phyloP scores from a whole-genome alignment of 1,140 invertebrate species.

The Drosophila pseudoobscura region DNA sequence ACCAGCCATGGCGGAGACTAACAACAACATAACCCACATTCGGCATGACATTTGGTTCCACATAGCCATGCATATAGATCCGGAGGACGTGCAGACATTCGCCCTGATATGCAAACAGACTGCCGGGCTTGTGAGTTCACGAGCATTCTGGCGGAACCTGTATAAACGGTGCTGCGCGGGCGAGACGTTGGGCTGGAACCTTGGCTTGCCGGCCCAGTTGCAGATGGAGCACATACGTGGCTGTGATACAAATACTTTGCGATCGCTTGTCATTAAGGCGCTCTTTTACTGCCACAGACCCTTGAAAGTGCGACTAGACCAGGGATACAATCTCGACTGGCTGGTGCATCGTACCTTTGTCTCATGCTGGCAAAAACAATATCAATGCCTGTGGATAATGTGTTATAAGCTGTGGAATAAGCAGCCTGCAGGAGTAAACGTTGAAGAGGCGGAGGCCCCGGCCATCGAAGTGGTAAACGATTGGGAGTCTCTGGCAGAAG shows the following conservation, averaged over 20 bases:
- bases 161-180: slow-evolving; percentile 59
- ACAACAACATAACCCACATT: slow-evolving; percentile 27
- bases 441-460: not conserved
- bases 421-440: not conserved
- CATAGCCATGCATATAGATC: slow-evolving; percentile 64
- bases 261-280: slow-evolving; percentile 53
- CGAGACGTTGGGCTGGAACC: slow-evolving; percentile 45
- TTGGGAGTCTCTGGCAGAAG: slow-evolving; percentile 50
- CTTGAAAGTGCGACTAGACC: slow-evolving; percentile 47
- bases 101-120: slow-evolving; percentile 71
- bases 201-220: slow-evolving; percentile 57
- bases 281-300: slow-evolving; percentile 62
- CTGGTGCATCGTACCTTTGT: slow-evolving; percentile 56
- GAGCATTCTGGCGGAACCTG: slow-evolving; percentile 67
- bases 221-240: slow-evolving; percentile 51
- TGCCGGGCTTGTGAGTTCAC: slow-evolving; percentile 46
- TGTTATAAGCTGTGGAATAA: slow-evolving; percentile 66
- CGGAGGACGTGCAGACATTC: slow-evolving; percentile 73
- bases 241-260: slow-evolving; percentile 53
- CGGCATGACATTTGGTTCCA: slow-evolving; percentile 76
- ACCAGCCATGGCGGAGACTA: slow-evolving; percentile 10
- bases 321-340: slow-evolving; percentile 61
- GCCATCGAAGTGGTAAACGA: slow-evolving; percentile 34
- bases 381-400: slow-evolving; percentile 60
- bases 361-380: slow-evolving; percentile 56